Base-by-base conservation (phyloP, 1,140 invertebrate genomes). In the Hypothenemus hampei region DNA sequence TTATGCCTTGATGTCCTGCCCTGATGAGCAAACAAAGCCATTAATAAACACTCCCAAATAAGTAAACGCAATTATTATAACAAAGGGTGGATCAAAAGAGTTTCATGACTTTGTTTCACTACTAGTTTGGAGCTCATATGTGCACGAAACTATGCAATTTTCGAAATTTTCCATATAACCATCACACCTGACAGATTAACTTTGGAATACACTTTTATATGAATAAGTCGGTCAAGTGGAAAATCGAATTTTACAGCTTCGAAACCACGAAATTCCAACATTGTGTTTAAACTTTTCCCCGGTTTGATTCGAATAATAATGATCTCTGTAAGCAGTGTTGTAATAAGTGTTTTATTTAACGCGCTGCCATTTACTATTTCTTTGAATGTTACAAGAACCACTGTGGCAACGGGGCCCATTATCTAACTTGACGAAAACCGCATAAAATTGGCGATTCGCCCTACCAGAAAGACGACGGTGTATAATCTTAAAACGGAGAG, bases 351-450 rank as follows among this genome's bases (percentile, higher is more conserved):
- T 50, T 50, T 50, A 50, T 50, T 40, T 19, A 50, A 50, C 23
- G 18, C 20, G 11, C 8, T 16, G 23, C 19, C 19, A 24, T 35
- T 35, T 33, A 47, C 2, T 35, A 47, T 49, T 49, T 49, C 47
- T 49, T 49, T 24, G 33, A 39, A 18, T 49, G 24, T 49, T 39
- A 49, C 47, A 49, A 49, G 21, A 37, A 49, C 15, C 39, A 33
- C 37, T 51, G 49, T 40, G n/a, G 49, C 37, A 31, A 41, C 37
- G 21, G 15, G 26, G 26, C 21, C 35, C 21, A 41, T 46, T 55
- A 55, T 46, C 52, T 55, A 55, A 55, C 35, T 40, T 20, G 21
- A 36, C 18, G 19, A 46, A 54, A 55, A 55, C 52, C 52, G 52
- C 52, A 47, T 55, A 39, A 47, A 47, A 55, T 55, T 31, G 29